Evolutionary conservation across 1,140 invertebrate genomes (phyloP).

Genomic region (Saccostrea echinata): DNA sequence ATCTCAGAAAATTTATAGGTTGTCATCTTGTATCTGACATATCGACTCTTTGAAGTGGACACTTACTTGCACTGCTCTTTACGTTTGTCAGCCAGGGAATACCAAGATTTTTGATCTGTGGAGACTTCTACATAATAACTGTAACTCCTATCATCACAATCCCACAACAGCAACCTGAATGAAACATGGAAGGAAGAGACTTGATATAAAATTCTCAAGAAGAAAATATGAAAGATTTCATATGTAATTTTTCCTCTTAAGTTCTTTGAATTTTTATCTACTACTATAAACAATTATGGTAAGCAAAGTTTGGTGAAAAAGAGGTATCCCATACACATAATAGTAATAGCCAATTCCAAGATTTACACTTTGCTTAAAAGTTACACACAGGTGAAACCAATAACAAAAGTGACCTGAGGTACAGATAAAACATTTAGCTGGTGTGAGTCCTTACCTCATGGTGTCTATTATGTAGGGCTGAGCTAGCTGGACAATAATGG

Average conservation of each 20-base stretch:
- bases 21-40: no score
- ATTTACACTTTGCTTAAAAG: no score
- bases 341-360: no score
- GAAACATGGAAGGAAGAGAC: background rate
- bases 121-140: conserved; percentile 98
- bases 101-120: conserved; percentile 94
- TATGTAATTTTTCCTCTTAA: no score
- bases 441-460: conserved; percentile 85
- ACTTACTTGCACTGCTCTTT: conserved; percentile 86
- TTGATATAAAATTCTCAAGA: background rate
- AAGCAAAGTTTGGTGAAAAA: background rate
- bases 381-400: no score
- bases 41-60: background rate
- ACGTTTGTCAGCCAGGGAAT: conserved; percentile 89
- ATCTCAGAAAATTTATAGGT: no score
- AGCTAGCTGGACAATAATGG: conserved; percentile 95
- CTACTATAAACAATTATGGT: background rate
- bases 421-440: no score
- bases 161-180: conserved; percentile 93
- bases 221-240: no score
- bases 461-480: conserved; percentile 97
- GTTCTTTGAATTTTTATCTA: no score
- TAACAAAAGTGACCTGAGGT: no score
- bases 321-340: background rate
- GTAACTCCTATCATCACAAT: conserved; percentile 97